Conservation (phyloP, 35 echinoderm and acorn worm genomes). For the Ophiothrix spiculata region DNA sequence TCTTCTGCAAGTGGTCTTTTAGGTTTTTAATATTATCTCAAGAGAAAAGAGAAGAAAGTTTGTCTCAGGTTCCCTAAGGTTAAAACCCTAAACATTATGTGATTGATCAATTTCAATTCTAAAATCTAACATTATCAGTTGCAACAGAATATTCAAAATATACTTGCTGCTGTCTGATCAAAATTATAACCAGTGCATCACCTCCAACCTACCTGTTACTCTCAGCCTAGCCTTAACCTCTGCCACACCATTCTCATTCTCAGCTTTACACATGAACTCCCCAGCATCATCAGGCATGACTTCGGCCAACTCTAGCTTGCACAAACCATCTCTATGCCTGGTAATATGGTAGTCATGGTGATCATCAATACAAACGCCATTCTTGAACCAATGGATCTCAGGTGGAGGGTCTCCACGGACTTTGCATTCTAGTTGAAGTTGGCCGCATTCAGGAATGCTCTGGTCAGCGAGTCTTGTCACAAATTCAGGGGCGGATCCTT, state of each 20-base stretch:
- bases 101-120: too few species aligned
- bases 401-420: conserved; percentile 55
- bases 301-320: conserved; percentile 68
- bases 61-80: not conserved
- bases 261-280: conserved; percentile 65
- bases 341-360: conserved; percentile 55
- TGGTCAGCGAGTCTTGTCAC: conserved; percentile 41
- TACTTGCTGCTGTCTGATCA: too few species aligned
- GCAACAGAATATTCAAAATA: too few species aligned
- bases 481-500: conserved; percentile 59
- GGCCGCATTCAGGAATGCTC: conserved; percentile 53
- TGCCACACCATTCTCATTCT: conserved; percentile 65
- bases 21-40: not conserved
- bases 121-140: too few species aligned
- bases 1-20: not conserved
- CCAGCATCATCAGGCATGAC: conserved; percentile 73
- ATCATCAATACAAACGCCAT: not conserved
- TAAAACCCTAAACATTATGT: not conserved
- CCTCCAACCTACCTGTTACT: conserved; percentile 68
- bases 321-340: conserved; percentile 54
- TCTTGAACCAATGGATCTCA: conserved; percentile 57
- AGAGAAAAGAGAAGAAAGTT: not conserved
- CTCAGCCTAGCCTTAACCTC: conserved; percentile 58
- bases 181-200: too few species aligned
- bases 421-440: conserved; percentile 60